Base-by-base conservation (phyloP, 2,113 vertebrate species). In the Xenopus laevis region DNA sequence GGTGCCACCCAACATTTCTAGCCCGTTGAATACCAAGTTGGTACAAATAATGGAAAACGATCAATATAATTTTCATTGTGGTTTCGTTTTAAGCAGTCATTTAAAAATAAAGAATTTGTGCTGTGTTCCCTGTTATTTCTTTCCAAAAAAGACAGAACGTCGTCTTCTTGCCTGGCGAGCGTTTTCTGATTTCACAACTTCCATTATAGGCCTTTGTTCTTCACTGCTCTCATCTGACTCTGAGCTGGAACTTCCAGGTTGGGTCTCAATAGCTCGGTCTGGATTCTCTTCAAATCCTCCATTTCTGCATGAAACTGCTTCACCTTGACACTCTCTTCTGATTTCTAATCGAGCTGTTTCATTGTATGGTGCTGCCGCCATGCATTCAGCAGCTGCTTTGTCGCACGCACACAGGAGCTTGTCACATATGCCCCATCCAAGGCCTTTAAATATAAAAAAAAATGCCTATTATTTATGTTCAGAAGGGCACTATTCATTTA, bases 321-420 rank as follows among this genome's bases (percentile, higher is more conserved):
- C 63, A 0, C 82, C 88, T 0, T 17, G 79, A 83, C 96, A 98
- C 6, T 60, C 62, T 0, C 8, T 80, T 0, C 18, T 7, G 0
- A 70, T 73, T 1, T 72, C 18, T 0, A 79, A 0, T 30, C 78
- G 78, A 15, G 91, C 77, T 70, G 88, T 95, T 74, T 89, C 86
- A n/a, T 97, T 95, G 64, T 93, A 93, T 66, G 61, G 84, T 5
- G 94, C 88, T 0, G 88, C 85, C 0, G 93, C 91, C 92, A 98
- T 94, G 70, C 95, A 98, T 79, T 91, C 80, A 0, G 94, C 95
- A 0, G 90, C 90, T 0, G 85, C 87, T 68, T 78, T 82, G 23
- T 92, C 92, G 0, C 96, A 98, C 27, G 91, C 84, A 9, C 96
- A 98, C 2, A 93, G 87, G 0, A 97, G 87, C 71, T 91, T 91